Percentiles rank a stretch among this genome's conserved stretches.
phyloP scores from a whole-genome alignment of 1,140 invertebrate species.

The Drosophila guanche region DNA sequence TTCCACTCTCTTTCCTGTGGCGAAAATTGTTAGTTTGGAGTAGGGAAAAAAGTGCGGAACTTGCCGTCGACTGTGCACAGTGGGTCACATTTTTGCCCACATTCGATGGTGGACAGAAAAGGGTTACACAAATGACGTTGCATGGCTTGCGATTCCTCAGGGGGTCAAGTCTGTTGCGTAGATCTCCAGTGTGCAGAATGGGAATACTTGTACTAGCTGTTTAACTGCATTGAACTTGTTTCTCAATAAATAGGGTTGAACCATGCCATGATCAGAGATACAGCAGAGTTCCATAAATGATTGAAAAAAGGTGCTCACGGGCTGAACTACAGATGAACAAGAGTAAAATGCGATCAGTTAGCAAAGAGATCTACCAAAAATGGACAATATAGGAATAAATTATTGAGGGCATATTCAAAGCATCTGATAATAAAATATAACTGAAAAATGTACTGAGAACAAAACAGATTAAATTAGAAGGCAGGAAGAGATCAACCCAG shows the following conservation, averaged over 20 bases:
- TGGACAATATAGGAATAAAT: too few species aligned
- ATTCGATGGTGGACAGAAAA: slow-evolving; percentile 7
- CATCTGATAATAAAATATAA: too few species aligned
- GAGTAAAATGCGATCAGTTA: too few species aligned
- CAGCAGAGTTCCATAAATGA: too few species aligned
- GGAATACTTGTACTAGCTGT: neutral
- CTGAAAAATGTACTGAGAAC: too few species aligned
- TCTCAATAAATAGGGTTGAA: slow-evolving; percentile 14
- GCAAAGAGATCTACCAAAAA: too few species aligned
- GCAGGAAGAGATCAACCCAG: too few species aligned
- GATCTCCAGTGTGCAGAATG: slow-evolving; percentile 6
- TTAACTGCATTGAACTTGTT: slow-evolving; percentile 22
- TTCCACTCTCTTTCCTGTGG: slow-evolving; percentile 46
- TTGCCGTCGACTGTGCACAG: slow-evolving; percentile 45
- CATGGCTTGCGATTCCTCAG: neutral
- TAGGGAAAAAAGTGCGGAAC: slow-evolving; percentile 4
- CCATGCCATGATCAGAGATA: too few species aligned
- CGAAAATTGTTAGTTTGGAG: slow-evolving; percentile 66
- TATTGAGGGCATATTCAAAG: too few species aligned
- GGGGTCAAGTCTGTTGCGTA: slow-evolving; percentile 26
- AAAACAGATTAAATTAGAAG: too few species aligned
- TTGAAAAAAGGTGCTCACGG: too few species aligned
- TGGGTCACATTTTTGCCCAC: slow-evolving; percentile 34
- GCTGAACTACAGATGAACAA: too few species aligned
- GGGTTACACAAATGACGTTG: slow-evolving; percentile 27